phyloP scores from a whole-genome alignment of 2,888 invertebrate genomes.

The Xylophagus ater region DNA sequence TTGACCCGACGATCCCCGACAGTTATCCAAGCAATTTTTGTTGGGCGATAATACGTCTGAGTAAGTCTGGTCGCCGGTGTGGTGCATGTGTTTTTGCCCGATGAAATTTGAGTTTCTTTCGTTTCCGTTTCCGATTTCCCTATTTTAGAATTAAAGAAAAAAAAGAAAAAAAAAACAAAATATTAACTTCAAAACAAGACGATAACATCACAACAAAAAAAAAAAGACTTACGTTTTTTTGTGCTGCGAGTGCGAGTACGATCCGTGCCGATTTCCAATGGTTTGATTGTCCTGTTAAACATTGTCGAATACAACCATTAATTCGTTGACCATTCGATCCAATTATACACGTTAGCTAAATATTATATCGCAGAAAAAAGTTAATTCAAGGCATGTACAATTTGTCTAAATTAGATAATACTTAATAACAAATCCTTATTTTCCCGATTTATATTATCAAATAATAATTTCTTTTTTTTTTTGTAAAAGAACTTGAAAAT shows the following conservation, averaged over 20 bases:
- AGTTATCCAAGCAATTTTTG: conserved; percentile 42
- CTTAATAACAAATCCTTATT: too few species aligned
- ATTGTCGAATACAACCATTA: conserved; percentile 42
- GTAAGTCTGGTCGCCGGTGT: conserved; percentile 44
- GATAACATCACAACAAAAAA: conserved; percentile 2
- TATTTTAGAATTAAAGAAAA: conserved; percentile 14
- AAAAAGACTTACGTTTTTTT: conserved; percentile 47
- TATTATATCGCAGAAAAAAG: conserved; percentile 23
- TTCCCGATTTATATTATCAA: too few species aligned
- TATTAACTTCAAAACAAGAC: conserved; percentile 2
- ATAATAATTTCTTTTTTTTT: conserved; percentile 5
- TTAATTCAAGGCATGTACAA: too few species aligned
- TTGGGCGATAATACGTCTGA: conserved; percentile 40
- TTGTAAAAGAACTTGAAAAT: conserved; percentile 1
- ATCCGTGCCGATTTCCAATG: conserved; percentile 45
- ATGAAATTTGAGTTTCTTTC: conserved; percentile 61
- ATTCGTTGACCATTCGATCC: conserved; percentile 40
- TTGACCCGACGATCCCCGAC: conserved; percentile 41
- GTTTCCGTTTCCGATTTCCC: conserved; percentile 36
- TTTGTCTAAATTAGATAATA: too few species aligned
- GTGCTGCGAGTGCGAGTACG: conserved; percentile 45
- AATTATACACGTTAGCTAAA: conserved; percentile 42
- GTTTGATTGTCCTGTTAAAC: conserved; percentile 41
- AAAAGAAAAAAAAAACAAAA: conserved; percentile 2
- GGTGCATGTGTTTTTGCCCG: conserved; percentile 80